Evolutionary conservation across 2,888 invertebrate genomes (phyloP), one percentile per base, ranked within the genome.

Genomic region (Volucella zonaria): DNA sequence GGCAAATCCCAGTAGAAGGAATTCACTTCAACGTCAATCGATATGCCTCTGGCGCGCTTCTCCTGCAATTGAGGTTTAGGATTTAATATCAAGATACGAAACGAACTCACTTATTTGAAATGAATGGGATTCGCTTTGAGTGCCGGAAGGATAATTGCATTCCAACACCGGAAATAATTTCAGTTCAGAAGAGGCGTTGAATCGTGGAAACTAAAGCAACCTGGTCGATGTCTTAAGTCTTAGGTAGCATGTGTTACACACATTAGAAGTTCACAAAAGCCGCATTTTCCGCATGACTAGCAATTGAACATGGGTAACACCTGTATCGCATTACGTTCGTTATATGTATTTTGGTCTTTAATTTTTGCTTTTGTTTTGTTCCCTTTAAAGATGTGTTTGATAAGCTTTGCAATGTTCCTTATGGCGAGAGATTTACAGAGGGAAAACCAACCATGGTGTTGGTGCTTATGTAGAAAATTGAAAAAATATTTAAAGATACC

Each of bases 61-160:
- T 15, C 8, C 56, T 58, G 70, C 40, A 52, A 67, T 68, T 67
- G 78, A 45, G 71, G 82, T 73, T 82, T 68, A 11, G 47, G 67
- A 78, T 82, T 59, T 71, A 49, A 47, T 78, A 31, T 56, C 71
- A 49, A 47, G 75, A 85, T 80, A 76, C 61, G 45, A 62, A 71
- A 76, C 61, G 45, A 62, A 71, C 71, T 67, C 71, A 66, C 66
- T 76, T 71, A 67, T 51, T 70, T 8, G 49, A 23, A 80, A 42
- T 75, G 74, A 75, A 83, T 70, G 64, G 31, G 54, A 56, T 66
- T 43, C 8, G 45, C 70, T 76, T 66, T 67, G 66, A 80, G 71
- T 54, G 45, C 49, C 75, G 70, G 66, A 79, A 61, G 67, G 70
- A 80, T 80, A 80, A 76, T 80, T 80, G 68, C 79, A 76, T 67